phyloP scores from a whole-genome alignment of 2,888 invertebrate genomes.

The Lissocephala sabroskyi region DNA sequence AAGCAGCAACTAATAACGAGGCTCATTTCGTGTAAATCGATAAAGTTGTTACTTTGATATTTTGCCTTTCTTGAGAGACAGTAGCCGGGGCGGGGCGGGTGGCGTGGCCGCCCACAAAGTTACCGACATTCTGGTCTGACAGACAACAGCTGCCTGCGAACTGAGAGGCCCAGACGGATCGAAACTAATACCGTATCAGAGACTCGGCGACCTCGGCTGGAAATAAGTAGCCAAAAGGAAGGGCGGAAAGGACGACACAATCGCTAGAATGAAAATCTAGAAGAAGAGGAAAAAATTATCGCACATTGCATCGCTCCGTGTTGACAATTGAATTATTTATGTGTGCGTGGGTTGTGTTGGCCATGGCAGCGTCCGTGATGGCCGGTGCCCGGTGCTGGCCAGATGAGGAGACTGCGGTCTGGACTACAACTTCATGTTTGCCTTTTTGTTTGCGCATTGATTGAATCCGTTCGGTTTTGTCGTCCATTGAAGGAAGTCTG shows the following conservation, averaged over 20 bases:
- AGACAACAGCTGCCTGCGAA: not conserved
- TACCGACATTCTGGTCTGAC: not conserved
- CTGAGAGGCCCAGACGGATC: not conserved
- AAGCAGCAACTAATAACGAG: slow-evolving; percentile 57
- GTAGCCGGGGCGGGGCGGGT: slow-evolving; percentile 6
- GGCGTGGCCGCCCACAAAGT: slow-evolving; percentile 10
- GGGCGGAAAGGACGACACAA: too few species aligned
- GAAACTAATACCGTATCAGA: slow-evolving; percentile 3
- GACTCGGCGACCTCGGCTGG: too few species aligned
- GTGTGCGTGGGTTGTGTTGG: slow-evolving; percentile 32
- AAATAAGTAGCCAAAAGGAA: slow-evolving; percentile 2
- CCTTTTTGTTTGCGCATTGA: slow-evolving; percentile 57
- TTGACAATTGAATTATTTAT: slow-evolving; percentile 66
- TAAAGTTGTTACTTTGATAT: slow-evolving; percentile 50
- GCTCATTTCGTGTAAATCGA: slow-evolving; percentile 58
- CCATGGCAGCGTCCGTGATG: slow-evolving; percentile 5
- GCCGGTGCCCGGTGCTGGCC: too few species aligned
- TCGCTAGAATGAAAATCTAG: too few species aligned
- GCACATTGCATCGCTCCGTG: slow-evolving; percentile 55
- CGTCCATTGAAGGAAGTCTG: not conserved
- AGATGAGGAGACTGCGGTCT: not conserved
- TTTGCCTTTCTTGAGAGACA: slow-evolving; percentile 16
- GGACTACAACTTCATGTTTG: slow-evolving; percentile 22
- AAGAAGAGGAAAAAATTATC: slow-evolving; percentile 37
- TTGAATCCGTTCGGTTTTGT: slow-evolving; percentile 49